A percentile compares a stretch with the other conserved stretches of the same genome.
These are phyloP conservation scores for Megaptera novaeangliae DNA, from an alignment of 2,113 vertebrate species.

Conservation along the genomic window DNA sequence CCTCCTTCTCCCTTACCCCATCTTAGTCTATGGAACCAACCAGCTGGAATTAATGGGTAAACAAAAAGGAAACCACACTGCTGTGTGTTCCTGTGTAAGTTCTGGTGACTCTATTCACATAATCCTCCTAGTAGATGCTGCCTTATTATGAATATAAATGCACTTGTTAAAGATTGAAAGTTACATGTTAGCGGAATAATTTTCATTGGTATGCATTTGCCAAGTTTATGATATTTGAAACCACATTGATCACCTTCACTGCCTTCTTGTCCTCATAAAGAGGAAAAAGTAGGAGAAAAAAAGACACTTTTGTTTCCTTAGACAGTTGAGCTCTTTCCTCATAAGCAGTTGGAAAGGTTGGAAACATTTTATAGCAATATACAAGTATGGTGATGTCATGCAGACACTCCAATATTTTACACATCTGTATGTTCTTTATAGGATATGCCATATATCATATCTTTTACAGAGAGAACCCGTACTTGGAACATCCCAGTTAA, in stretches of 20 bases:
- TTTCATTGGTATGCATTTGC: background rate
- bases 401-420: background rate
- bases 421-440: background rate
- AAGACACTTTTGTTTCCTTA: background rate
- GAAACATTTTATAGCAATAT: background rate
- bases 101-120: background rate
- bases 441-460: background rate
- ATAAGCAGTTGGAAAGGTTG: background rate
- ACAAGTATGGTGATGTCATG: background rate
- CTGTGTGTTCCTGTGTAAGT: background rate
- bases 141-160: slow-evolving; percentile 49
- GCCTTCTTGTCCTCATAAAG: background rate
- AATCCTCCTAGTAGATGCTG: background rate
- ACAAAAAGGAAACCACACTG: background rate
- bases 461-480: background rate
- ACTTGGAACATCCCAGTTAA: background rate
- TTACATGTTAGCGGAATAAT: background rate
- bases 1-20: background rate
- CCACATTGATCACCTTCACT: background rate
- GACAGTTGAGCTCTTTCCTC: background rate
- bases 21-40: background rate
- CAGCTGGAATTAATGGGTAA: background rate
- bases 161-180: background rate
- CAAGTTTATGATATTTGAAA: background rate
- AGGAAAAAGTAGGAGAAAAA: background rate